Conservation (phyloP, 2,888 invertebrate genomes). For the Aspidiotus rigidus region DNA sequence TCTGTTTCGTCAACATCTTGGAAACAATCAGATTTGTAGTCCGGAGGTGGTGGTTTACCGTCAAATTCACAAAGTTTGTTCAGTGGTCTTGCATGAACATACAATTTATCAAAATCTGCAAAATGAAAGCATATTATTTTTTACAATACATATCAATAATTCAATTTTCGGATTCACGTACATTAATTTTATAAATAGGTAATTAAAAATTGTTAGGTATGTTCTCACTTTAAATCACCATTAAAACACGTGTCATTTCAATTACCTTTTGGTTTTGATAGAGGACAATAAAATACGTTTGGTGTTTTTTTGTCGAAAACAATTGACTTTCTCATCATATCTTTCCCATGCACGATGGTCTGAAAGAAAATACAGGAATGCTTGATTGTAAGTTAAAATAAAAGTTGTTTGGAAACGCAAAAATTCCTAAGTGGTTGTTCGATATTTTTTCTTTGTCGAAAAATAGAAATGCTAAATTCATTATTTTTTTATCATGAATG, state of each 20-base stretch:
- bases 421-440: too few relatives aligned
- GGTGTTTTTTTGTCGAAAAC: conserved; percentile 71
- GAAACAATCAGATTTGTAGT: conserved; percentile 69
- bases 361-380: conserved; percentile 20
- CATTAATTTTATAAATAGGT: too few relatives aligned
- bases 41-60: conserved; percentile 57
- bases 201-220: too few relatives aligned
- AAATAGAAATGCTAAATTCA: too few relatives aligned
- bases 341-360: conserved; percentile 47
- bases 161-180: too few relatives aligned
- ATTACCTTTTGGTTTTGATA: conserved; percentile 58
- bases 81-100: conserved; percentile 59
- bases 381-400: too few relatives aligned
- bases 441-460: too few relatives aligned
- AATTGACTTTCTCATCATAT: conserved; percentile 67
- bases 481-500: too few relatives aligned
- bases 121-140: background rate
- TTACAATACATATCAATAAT: background rate
- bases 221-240: too few relatives aligned
- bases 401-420: too few relatives aligned
- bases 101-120: conserved; percentile 56
- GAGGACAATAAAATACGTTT: conserved; percentile 68
- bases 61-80: conserved; percentile 65
- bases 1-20: conserved; percentile 69
- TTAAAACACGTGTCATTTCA: too few relatives aligned